Evolutionary conservation across 2,888 invertebrate genomes (phyloP).

Genomic region (Actias luna): DNA sequence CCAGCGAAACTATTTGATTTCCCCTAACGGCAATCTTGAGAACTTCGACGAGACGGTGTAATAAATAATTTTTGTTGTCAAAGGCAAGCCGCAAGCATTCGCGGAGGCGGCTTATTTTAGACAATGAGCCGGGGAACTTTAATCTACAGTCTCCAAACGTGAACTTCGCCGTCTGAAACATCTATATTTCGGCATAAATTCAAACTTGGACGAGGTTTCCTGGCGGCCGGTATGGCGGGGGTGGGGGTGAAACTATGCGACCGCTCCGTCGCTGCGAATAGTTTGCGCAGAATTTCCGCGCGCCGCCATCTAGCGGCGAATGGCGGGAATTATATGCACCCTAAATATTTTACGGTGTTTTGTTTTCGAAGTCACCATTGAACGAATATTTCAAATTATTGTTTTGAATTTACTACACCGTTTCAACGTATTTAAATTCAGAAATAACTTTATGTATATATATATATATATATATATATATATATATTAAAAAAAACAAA

Average conservation of each 20-base stretch:
- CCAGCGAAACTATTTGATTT: neutral
- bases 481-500: too few species aligned
- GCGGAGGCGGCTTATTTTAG: slow-evolving; percentile 13
- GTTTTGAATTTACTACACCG: neutral
- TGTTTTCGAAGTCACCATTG: neutral
- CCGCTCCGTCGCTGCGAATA: slow-evolving; percentile 34
- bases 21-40: neutral
- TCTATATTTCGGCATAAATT: slow-evolving; percentile 62
- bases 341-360: neutral
- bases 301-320: slow-evolving; percentile 59
- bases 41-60: neutral
- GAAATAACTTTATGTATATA: too few species aligned
- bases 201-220: slow-evolving; percentile 54
- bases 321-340: slow-evolving; percentile 39
- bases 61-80: slow-evolving; percentile 4
- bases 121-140: slow-evolving; percentile 28
- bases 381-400: neutral
- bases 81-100: slow-evolving; percentile 8
- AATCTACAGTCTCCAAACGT: slow-evolving; percentile 33
- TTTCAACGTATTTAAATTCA: neutral
- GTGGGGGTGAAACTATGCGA: slow-evolving; percentile 38
- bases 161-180: slow-evolving; percentile 33
- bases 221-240: slow-evolving; percentile 27
- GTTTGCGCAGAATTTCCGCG: slow-evolving; percentile 42
- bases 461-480: too few species aligned